A percentile compares a stretch with the other conserved stretches of the same genome.
phyloP scores from a whole-genome alignment of 37 sponge, comb jelly and placozoan species.

The Eunapius fragilis region DNA sequence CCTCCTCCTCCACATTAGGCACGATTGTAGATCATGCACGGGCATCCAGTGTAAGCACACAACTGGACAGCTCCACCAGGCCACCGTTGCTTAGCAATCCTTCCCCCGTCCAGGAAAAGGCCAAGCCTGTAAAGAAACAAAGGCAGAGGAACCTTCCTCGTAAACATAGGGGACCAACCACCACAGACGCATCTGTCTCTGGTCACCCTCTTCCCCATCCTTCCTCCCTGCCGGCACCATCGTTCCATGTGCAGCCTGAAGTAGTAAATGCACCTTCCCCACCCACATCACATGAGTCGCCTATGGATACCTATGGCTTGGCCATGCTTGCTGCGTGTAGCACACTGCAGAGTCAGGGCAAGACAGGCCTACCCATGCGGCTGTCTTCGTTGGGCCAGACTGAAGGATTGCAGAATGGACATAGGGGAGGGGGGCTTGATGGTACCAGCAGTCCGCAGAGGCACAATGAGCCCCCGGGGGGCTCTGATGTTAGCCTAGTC shows the following conservation, averaged over 20 bases:
- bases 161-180: not conserved
- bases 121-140: not conserved
- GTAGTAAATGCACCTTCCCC: not conserved
- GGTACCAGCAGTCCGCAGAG: slow-evolving; percentile 15
- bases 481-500: not conserved
- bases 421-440: too few species aligned
- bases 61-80: not conserved
- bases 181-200: not conserved
- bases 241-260: not conserved
- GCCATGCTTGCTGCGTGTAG: slow-evolving; percentile 48
- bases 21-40: not conserved
- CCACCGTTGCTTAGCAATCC: not conserved
- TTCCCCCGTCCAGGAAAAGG: not conserved
- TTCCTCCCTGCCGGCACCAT: not conserved
- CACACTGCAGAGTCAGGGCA: slow-evolving; percentile 12
- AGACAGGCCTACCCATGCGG: not conserved
- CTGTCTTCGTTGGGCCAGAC: too few species aligned
- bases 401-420: too few species aligned
- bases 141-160: not conserved
- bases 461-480: not conserved
- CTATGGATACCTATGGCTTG: slow-evolving; percentile 28
- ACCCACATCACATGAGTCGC: not conserved
- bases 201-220: not conserved
- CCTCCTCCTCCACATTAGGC: not conserved
- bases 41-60: not conserved